Evolutionary conservation across 2,113 vertebrate genomes (phyloP).

Genomic region (Ciconia boyciana): DNA sequence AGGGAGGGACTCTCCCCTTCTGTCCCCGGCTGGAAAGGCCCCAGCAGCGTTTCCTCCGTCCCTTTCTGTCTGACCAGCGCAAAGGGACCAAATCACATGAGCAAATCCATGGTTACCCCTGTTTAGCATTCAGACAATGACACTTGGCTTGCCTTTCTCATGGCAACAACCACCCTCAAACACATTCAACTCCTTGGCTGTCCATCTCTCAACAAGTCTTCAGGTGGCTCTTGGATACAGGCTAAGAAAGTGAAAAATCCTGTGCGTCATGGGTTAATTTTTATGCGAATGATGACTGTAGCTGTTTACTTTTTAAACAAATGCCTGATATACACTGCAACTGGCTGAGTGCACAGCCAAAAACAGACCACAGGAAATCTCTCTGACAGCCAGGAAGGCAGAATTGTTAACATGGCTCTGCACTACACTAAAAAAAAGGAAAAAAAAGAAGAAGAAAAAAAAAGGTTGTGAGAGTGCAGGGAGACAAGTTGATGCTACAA

Average conservation of each 20-base stretch:
- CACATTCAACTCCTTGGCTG: not conserved
- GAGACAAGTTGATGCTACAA: not conserved
- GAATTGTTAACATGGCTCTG: slow-evolving; percentile 3
- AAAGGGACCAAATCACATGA: slow-evolving; percentile 26
- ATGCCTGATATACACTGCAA: not conserved
- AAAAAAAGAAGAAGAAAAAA: not conserved
- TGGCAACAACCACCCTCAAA: not conserved
- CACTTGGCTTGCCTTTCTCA: not conserved
- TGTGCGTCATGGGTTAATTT: not conserved
- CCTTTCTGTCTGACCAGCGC: not conserved
- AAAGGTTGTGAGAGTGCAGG: not conserved
- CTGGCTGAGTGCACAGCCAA: not conserved
- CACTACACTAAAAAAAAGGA: not conserved
- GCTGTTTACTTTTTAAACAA: slow-evolving; percentile 38
- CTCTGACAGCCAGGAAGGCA: slow-evolving; percentile 11
- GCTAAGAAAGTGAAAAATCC: not conserved
- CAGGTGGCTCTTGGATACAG: not conserved
- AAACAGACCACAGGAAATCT: slow-evolving; percentile 47
- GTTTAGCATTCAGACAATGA: not conserved
- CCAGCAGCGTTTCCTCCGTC: not conserved
- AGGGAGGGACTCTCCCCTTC: not conserved
- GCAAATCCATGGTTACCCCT: slow-evolving; percentile 48
- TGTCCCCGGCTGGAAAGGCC: not conserved
- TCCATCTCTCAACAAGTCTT: not conserved
- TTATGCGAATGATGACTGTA: not conserved